Percentiles rank a stretch among this genome's conserved stretches.
Evolutionary conservation across 2,797 vertebrate genomes (phyloP).

Genomic region (Rhadinocentrus ornatus): DNA sequence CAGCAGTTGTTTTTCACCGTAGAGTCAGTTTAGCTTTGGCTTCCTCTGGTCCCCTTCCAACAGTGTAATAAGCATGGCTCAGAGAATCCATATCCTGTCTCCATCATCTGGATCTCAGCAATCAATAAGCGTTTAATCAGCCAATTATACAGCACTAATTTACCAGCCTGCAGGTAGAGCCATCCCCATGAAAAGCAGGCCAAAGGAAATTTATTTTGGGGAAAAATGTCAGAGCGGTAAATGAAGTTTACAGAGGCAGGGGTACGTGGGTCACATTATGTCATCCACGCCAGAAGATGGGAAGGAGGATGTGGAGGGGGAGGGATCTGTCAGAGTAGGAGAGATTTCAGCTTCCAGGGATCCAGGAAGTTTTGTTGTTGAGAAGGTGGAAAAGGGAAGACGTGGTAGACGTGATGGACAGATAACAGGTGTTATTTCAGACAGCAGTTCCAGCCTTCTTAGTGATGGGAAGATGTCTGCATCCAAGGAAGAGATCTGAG

Average conservation of each 20-base stretch:
- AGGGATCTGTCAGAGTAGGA: conserved; percentile 36
- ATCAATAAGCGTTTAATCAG: conserved; percentile 86
- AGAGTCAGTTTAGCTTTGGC: conserved; percentile 39
- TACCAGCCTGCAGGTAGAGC: conserved; percentile 81
- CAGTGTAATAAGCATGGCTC: conserved; percentile 70
- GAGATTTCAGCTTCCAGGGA: conserved; percentile 46
- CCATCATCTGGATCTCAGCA: conserved; percentile 76
- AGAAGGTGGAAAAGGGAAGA: background rate
- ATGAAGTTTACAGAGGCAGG: conserved; percentile 73
- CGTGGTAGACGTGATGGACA: conserved; percentile 46
- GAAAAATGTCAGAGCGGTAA: conserved; percentile 80
- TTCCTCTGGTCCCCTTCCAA: conserved; percentile 34
- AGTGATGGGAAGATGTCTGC: conserved; percentile 35
- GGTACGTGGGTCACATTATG: conserved; percentile 72
- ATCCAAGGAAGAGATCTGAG: conserved; percentile 22
- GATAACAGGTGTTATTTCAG: background rate
- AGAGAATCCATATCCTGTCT: conserved; percentile 73
- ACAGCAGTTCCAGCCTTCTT: conserved; percentile 17
- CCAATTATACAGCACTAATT: conserved; percentile 83
- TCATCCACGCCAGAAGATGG: conserved; percentile 57
- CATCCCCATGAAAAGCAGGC: conserved; percentile 74
- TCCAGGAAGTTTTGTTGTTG: conserved; percentile 8
- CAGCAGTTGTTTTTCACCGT: background rate
- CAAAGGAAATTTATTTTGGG: conserved; percentile 80
- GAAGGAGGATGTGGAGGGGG: conserved; percentile 38